Conservation (phyloP, 2,888 invertebrate genomes). For the Hermaeophaga mercurialis region DNA sequence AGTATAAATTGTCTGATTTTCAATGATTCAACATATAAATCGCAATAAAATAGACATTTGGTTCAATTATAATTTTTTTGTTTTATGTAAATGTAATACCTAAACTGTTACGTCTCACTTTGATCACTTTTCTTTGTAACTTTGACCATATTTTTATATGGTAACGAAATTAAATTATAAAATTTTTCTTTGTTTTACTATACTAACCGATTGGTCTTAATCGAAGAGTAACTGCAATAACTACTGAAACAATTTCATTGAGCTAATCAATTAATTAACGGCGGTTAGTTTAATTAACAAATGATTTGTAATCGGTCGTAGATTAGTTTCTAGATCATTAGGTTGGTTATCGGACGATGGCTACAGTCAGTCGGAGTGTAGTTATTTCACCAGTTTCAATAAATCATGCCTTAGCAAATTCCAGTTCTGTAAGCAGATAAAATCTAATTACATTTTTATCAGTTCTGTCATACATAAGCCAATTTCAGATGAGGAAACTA, state of each 20-base stretch:
- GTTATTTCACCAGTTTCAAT: conserved; percentile 27
- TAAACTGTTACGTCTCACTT: too few relatives aligned
- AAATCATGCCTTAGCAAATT: conserved; percentile 18
- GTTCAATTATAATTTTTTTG: too few relatives aligned
- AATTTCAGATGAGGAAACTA: background rate
- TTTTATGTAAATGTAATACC: too few relatives aligned
- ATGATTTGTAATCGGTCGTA: conserved; percentile 41
- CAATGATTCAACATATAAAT: too few relatives aligned
- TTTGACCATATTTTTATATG: too few relatives aligned
- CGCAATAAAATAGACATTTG: too few relatives aligned
- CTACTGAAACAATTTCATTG: conserved; percentile 13
- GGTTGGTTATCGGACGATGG: conserved; percentile 36
- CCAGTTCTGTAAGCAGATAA: background rate
- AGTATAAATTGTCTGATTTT: too few relatives aligned
- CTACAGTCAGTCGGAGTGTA: conserved; percentile 27
- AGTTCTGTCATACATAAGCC: background rate
- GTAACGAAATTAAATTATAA: too few relatives aligned
- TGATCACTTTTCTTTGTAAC: too few relatives aligned
- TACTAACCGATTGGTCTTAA: too few relatives aligned
- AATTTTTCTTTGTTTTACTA: too few relatives aligned
- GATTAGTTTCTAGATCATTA: conserved; percentile 41
- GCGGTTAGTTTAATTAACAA: conserved; percentile 41
- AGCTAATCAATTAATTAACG: conserved; percentile 37
- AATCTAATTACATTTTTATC: background rate
- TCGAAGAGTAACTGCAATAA: background rate